phyloP scores from a whole-genome alignment of 1,140 invertebrate species.

The Arctopsyche grandis region DNA sequence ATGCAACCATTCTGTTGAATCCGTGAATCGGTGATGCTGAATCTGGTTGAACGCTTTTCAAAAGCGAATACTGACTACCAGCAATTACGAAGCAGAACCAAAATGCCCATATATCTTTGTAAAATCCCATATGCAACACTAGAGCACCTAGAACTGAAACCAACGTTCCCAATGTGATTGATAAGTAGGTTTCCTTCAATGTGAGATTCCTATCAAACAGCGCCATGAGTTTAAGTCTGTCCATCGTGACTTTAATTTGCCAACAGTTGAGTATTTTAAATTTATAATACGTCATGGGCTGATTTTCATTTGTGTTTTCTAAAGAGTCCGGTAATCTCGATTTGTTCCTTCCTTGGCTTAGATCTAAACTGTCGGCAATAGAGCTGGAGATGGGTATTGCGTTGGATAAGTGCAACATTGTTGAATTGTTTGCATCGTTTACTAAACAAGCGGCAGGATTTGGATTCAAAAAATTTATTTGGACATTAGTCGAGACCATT shows the following conservation, averaged over 20 bases:
- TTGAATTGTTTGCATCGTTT: constrained; percentile 57
- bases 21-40: constrained; percentile 98
- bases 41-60: constrained; percentile 99
- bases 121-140: constrained; percentile 86
- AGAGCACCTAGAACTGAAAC: constrained; percentile 88
- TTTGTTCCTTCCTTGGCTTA: constrained; percentile 60
- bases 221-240: constrained; percentile 90
- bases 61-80: constrained; percentile 95
- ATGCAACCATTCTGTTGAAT: constrained; percentile 95
- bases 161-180: constrained; percentile 84
- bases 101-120: constrained; percentile 92
- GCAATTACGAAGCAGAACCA: constrained; percentile 97
- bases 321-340: constrained; percentile 61
- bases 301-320: constrained; percentile 62
- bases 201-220: constrained; percentile 93
- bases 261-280: constrained; percentile 79
- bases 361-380: constrained; percentile 61
- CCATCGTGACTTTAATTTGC: constrained; percentile 84
- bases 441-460: constrained; percentile 52
- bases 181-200: constrained; percentile 84
- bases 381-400: constrained; percentile 56
- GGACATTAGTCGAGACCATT: constrained; percentile 63
- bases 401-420: constrained; percentile 56
- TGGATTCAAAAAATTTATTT: constrained; percentile 63
- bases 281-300: constrained; percentile 86